Evolutionary conservation across 53 echinoderm and acorn worm species (phyloP).

Genomic region (Echinarachnius parma): DNA sequence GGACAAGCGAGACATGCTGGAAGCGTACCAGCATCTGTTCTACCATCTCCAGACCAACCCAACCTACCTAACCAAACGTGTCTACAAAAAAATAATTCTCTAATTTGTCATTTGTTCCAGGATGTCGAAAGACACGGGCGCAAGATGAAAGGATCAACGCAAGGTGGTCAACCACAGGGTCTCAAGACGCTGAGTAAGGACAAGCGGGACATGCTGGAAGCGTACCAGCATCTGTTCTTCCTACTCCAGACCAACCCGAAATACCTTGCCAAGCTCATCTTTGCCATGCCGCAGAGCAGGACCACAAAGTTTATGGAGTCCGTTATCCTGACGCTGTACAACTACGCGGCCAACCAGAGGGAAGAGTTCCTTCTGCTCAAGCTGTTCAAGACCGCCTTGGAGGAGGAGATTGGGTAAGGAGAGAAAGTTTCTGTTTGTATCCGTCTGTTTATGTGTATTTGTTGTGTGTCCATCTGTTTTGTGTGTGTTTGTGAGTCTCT

Average conservation of each 20-base stretch:
- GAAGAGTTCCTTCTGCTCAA: slow-evolving; percentile 93
- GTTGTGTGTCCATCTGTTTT: no score
- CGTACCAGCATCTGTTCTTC: slow-evolving; percentile 94
- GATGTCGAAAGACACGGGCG: slow-evolving; percentile 90
- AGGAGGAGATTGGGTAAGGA: slow-evolving; percentile 94
- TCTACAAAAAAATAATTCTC: no score
- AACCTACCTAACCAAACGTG: no score
- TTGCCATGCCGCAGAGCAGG: slow-evolving; percentile 92
- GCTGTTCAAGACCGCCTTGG: slow-evolving; percentile 93
- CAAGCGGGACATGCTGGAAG: slow-evolving; percentile 94
- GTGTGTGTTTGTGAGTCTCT: no score
- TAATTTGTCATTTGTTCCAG: no score
- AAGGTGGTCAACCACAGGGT: slow-evolving; percentile 61
- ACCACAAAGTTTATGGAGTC: slow-evolving; percentile 99
- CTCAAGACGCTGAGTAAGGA: slow-evolving; percentile 91
- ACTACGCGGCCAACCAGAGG: slow-evolving; percentile 95
- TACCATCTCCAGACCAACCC: no score
- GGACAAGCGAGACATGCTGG: no score
- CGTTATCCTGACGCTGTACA: slow-evolving; percentile 93
- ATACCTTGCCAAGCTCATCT: slow-evolving; percentile 99
- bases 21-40: no score
- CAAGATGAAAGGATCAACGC: slow-evolving; percentile 62
- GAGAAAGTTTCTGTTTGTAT: no score
- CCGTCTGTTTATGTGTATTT: no score
- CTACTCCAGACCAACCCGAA: slow-evolving; percentile 93